Evolutionary conservation across 2,888 invertebrate genomes (phyloP), one percentile per base, ranked within the genome.

Genomic region (Dinocampus coccinellae): DNA sequence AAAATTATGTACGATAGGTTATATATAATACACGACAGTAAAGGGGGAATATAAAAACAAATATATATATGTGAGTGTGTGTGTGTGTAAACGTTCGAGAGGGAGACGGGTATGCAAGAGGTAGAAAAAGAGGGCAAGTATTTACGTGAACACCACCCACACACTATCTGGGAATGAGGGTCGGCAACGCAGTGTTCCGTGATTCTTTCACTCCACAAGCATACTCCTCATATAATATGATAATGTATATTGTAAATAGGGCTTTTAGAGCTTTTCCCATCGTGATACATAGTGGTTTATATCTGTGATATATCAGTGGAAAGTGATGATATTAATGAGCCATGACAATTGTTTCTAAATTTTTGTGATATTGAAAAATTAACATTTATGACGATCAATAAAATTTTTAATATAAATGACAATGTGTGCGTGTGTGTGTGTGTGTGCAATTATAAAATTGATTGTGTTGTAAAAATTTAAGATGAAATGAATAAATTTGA

Each of bases 151-250:
- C 70, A 70, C 65, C 70, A 70, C 65, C 70, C 70, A 70, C 70
- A 70, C 65, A 47, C 47, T 20, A 47, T 65, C 65, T 70, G n/a
- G 69, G 61, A 57, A 63, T 20, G 70, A 60, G 72, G 73, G 76
- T 77, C 77, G 76, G 76, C 77, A 77, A 77, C 76, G 77, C 77
- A 77, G 77, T 77, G 76, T 75, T 74, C 34, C 75, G 73, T 70
- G 60, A 63, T 68, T 73, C 72, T 58, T 67, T 64, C 74, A 57
- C 57, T 33, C 42, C 26, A 36, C 57, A 63, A 62, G 63, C 52
- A 72, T 70, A 71, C 62, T 47, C 52, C 33, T 11, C 10, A 63
- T 57, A 42, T 66, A 24, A 16, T 55, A 16, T n/a, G 65, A 71
- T 60, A 60, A 60, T 36, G 33, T 53, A 62, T 47, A 34, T 24